Evolutionary conservation across 2,888 invertebrate species (phyloP), one percentile per base, ranked within the genome.

Genomic region (Hypolimnas misippus): DNA sequence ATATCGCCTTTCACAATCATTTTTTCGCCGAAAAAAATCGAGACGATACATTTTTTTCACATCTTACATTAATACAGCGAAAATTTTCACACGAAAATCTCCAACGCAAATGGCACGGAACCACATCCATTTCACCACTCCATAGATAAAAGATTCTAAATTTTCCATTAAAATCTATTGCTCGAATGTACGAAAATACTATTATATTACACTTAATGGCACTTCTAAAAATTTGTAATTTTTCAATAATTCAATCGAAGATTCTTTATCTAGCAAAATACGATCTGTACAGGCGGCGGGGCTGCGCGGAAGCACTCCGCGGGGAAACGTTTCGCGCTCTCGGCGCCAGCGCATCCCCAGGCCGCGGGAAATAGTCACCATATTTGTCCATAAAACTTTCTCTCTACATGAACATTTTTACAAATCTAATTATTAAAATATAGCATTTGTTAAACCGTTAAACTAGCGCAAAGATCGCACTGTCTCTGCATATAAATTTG

Each of bases 101-200:
- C 17, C 29, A 40, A 17, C 44, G 49, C 14, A 38, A 52, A 57
- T 42, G 19, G 46, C 63, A 51, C 63, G 67, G 61, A 67, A 63
- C 65, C 21, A 33, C 29, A 21, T 38, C 52, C 17, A 46, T 42
- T 29, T 46, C 49, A 44, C 6, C 35, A 14, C 62, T 49, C 35
- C 38, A 53, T 58, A 54, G 51, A 69, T 63, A 64, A 60, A 46
- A 64, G 17, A 49, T 59, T 63, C 69, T 73, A 70, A 65, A 68
- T 71, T 64, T 12, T 38, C n/a, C n/a, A 54, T 54, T 69, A 73
- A 76, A 68, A 74, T 73, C 77, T 85, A 85, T 86, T 81, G 81
- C 76, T 82, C 74, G 73, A 69, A 71, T 76, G 82, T 89, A 89
- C 72, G 87, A 89, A 89, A 90, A 90, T 89, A 90, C 84, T 84